A percentile compares a stretch with the other conserved stretches of the same genome.
Evolutionary conservation across 2,797 vertebrate genomes (phyloP).

Genomic region (Sylvia borin): DNA sequence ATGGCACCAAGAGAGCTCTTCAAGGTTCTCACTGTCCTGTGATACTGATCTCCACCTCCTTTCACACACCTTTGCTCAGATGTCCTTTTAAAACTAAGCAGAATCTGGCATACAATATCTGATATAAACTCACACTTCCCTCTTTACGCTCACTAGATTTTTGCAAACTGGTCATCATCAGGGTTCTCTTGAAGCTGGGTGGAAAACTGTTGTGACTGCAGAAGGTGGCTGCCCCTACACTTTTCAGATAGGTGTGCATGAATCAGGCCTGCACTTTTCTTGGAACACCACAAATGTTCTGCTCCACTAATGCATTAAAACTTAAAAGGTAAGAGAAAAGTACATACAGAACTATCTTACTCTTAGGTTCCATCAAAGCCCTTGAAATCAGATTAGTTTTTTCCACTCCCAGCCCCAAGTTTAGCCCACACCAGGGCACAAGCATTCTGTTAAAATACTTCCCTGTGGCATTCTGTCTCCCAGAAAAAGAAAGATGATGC

Average conservation of each 20-base stretch:
- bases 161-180: not conserved
- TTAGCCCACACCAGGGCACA: not conserved
- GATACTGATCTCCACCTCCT: not conserved
- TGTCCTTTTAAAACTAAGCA: not conserved
- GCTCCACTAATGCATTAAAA: not conserved
- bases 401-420: not conserved
- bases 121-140: not conserved
- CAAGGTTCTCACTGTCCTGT: not conserved
- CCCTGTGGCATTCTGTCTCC: not conserved
- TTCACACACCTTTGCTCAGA: not conserved
- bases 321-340: not conserved
- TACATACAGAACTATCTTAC: not conserved
- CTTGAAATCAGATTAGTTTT: not conserved
- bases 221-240: not conserved
- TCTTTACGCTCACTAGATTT: not conserved
- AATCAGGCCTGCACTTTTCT: not conserved
- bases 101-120: not conserved
- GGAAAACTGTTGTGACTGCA: constrained; percentile 11
- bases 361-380: not conserved
- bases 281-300: not conserved
- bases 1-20: not conserved
- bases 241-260: not conserved
- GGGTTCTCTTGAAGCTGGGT: not conserved
- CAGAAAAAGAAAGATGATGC: not conserved
- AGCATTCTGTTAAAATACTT: not conserved